A percentile compares a stretch with the other conserved stretches of the same genome.
These are phyloP conservation scores for Poeciliopsis retropinna DNA, from an alignment of 2,113 vertebrate genomes.

Conservation along the genomic window DNA sequence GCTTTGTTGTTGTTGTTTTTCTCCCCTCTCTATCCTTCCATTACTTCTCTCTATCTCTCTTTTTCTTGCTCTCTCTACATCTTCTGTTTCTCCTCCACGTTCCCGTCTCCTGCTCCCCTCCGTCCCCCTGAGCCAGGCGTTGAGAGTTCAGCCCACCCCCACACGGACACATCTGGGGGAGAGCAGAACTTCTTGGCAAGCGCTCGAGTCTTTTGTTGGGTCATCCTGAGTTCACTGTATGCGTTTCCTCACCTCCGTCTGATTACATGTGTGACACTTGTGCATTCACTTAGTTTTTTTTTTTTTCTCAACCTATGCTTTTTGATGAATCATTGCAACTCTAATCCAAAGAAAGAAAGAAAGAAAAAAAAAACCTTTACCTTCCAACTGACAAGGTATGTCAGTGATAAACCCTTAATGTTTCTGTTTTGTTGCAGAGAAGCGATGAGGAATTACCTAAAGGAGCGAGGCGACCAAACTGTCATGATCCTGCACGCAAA, in stretches of 20 bases:
- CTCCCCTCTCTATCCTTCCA: neutral
- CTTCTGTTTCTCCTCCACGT: no score
- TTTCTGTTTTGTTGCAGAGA: constrained; percentile 80
- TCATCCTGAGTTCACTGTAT: constrained; percentile 30
- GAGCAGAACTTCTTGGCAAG: constrained; percentile 44
- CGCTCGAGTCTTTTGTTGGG: constrained; percentile 41
- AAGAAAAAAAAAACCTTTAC: neutral
- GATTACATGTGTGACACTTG: neutral
- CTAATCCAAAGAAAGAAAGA: neutral
- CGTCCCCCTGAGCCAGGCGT: constrained; percentile 56
- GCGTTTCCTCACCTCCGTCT: constrained; percentile 14
- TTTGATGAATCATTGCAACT: neutral
- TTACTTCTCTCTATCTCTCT: neutral
- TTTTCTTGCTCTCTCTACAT: neutral
- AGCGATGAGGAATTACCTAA: constrained; percentile 99
- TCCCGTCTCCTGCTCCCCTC: constrained; percentile 27
- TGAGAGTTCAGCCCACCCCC: constrained; percentile 40
- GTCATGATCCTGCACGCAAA: constrained; percentile 99
- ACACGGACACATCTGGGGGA: constrained; percentile 57
- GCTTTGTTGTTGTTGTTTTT: constrained; percentile 50
- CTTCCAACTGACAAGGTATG: neutral
- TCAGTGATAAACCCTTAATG: neutral
- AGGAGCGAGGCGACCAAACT: constrained; percentile 99
- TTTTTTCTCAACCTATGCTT: neutral
- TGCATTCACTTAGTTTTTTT: neutral